These are phyloP conservation scores for Paedocypris micromegethes DNA, from an alignment of 2,797 vertebrate species.

Conservation along the genomic window DNA sequence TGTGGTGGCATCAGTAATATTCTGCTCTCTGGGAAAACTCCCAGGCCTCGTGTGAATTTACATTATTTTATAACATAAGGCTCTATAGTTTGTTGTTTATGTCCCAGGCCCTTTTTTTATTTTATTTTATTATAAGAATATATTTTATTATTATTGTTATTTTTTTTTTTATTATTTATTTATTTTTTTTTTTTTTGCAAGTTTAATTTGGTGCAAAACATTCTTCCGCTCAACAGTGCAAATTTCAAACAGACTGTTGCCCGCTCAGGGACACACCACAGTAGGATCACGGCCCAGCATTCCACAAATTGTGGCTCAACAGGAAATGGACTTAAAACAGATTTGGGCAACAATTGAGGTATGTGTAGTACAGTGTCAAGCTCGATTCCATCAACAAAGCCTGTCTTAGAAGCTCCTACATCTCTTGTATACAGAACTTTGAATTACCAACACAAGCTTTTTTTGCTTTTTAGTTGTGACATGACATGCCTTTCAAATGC, in stretches of 20 bases:
- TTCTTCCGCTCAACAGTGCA: not conserved
- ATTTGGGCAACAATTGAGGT: slow-evolving; percentile 49
- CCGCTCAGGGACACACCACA: slow-evolving; percentile 12
- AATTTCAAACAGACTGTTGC: slow-evolving; percentile 15
- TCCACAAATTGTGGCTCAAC: slow-evolving; percentile 47
- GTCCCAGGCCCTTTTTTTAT: too few relatives aligned
- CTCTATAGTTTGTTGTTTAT: too few relatives aligned
- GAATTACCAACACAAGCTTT: slow-evolving; percentile 34
- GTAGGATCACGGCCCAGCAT: slow-evolving; percentile 33
- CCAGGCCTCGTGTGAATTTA: too few relatives aligned
- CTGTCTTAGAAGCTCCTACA: slow-evolving; percentile 38
- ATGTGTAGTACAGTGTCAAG: slow-evolving; percentile 34
- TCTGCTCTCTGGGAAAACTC: too few relatives aligned
- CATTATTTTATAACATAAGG: too few relatives aligned
- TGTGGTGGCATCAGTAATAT: too few relatives aligned
- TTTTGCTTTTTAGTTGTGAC: slow-evolving; percentile 34
- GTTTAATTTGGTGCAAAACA: not conserved
- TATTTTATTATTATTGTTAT: too few relatives aligned
- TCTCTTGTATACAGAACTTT: slow-evolving; percentile 36
- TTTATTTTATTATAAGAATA: too few relatives aligned
- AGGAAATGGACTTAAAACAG: slow-evolving; percentile 48
- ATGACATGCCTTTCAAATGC: slow-evolving; percentile 30
- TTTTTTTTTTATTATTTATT: too few relatives aligned
- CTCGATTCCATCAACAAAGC: slow-evolving; percentile 44
- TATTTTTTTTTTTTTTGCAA: not conserved